A percentile compares a stretch with the other conserved stretches of the same genome.
phyloP scores from a whole-genome alignment of 2,888 invertebrate species.

The Lithophane socia region DNA sequence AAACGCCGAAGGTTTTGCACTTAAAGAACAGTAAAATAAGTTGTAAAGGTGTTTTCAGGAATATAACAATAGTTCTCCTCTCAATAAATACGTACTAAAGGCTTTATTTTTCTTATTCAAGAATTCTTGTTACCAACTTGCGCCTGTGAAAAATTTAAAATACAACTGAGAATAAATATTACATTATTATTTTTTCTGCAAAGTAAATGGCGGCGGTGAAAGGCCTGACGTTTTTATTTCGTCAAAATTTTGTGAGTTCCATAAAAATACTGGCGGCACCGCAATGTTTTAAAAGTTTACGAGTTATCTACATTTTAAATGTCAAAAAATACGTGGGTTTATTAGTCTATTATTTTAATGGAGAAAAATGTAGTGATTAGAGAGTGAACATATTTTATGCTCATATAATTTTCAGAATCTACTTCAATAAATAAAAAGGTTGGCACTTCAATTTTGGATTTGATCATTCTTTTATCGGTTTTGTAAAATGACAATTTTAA shows the following conservation, averaged over 20 bases:
- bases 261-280: neutral
- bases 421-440: neutral
- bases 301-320: conserved; percentile 2
- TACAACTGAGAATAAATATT: conserved; percentile 12
- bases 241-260: conserved; percentile 2
- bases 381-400: neutral
- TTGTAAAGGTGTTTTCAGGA: conserved; percentile 14
- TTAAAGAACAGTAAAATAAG: neutral
- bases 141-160: conserved; percentile 4
- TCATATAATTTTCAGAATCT: neutral
- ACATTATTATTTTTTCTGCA: conserved; percentile 20
- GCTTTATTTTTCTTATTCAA: conserved; percentile 15
- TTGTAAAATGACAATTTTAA: neutral
- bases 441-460: neutral
- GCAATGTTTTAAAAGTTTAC: conserved; percentile 16
- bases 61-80: conserved; percentile 14
- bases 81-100: conserved; percentile 8
- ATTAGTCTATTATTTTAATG: conserved; percentile 8
- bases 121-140: conserved; percentile 11
- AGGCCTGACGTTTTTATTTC: conserved; percentile 27
- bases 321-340: neutral
- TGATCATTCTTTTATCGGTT: neutral
- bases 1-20: conserved; percentile 1
- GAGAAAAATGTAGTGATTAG: neutral
- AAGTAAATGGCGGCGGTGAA: conserved; percentile 14